phyloP scores from a whole-genome alignment of 2,888 invertebrate genomes.

The Ptychoptera albimana region DNA sequence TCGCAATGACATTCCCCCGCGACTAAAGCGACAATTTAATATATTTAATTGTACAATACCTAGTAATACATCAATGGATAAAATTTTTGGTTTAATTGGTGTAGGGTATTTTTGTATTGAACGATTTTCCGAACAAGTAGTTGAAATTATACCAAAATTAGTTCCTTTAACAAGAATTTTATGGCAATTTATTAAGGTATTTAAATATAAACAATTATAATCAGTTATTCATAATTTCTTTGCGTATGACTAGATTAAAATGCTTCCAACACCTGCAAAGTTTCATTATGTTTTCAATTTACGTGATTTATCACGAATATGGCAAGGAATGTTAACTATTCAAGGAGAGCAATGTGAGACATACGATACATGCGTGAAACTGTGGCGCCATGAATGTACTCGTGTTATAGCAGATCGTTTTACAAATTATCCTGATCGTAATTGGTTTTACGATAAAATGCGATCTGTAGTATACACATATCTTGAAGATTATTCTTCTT shows the following conservation, averaged over 20 bases:
- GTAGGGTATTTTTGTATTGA: slow-evolving; percentile 57
- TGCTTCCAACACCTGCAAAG: slow-evolving; percentile 76
- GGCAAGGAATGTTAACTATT: slow-evolving; percentile 68
- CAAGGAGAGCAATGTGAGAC: slow-evolving; percentile 42
- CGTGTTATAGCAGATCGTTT: slow-evolving; percentile 68
- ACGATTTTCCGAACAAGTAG: slow-evolving; percentile 46
- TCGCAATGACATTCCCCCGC: slow-evolving; percentile 65
- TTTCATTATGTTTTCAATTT: slow-evolving; percentile 78
- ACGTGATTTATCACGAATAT: slow-evolving; percentile 67
- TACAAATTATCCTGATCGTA: slow-evolving; percentile 35
- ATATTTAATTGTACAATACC: slow-evolving; percentile 74
- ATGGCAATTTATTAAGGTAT: slow-evolving; percentile 60
- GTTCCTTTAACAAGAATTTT: slow-evolving; percentile 54
- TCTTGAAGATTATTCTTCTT: slow-evolving; percentile 21
- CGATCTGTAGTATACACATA: slow-evolving; percentile 34
- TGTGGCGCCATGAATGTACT: slow-evolving; percentile 64
- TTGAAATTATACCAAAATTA: slow-evolving; percentile 47
- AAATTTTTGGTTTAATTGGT: slow-evolving; percentile 64
- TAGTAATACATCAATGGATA: slow-evolving; percentile 63
- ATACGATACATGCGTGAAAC: slow-evolving; percentile 29
- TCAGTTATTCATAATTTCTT: too few species aligned
- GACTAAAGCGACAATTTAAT: slow-evolving; percentile 64
- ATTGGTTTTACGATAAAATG: slow-evolving; percentile 52
- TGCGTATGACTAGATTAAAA: slow-evolving; percentile 42
- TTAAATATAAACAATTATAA: too few species aligned